Conservation (phyloP, 2,113 vertebrate species). For the Anarhynchus alexandrinus region DNA sequence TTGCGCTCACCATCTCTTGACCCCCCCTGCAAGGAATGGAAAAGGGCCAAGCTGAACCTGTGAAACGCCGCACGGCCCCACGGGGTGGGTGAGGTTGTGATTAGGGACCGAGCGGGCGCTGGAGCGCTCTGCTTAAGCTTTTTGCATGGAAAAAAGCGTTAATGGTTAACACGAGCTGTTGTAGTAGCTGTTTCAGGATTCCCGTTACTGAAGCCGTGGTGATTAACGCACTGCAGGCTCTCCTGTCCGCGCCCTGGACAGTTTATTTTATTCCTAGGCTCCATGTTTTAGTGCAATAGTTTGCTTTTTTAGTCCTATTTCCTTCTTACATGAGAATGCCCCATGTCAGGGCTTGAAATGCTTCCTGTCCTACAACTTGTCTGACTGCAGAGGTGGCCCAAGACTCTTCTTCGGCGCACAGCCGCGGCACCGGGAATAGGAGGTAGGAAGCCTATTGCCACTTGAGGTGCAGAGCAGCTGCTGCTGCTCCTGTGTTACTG, state of each 20-base stretch:
- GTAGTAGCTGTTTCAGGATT: neutral
- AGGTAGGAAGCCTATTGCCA: neutral
- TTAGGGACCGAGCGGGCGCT: neutral
- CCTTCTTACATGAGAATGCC: neutral
- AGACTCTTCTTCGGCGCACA: neutral
- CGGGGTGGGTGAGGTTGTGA: rapidly evolving
- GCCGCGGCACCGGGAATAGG: neutral
- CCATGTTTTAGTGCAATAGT: neutral
- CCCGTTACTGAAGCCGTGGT: neutral
- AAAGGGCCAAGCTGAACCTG: neutral
- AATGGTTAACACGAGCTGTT: neutral
- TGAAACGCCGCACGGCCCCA: rapidly evolving
- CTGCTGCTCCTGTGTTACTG: neutral
- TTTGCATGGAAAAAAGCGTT: neutral
- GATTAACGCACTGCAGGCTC: neutral
- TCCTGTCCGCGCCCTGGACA: neutral
- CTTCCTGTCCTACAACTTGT: neutral
- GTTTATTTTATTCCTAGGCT: neutral
- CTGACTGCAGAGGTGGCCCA: neutral
- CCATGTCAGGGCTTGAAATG: neutral
- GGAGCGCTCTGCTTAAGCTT: neutral
- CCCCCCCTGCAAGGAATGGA: neutral
- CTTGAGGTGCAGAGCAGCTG: neutral
- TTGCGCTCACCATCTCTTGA: neutral
- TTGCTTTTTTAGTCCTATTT: neutral